These are phyloP conservation scores for Lasioglossum lativentre DNA, from an alignment of 2,888 invertebrate species.

Conservation along the genomic window DNA sequence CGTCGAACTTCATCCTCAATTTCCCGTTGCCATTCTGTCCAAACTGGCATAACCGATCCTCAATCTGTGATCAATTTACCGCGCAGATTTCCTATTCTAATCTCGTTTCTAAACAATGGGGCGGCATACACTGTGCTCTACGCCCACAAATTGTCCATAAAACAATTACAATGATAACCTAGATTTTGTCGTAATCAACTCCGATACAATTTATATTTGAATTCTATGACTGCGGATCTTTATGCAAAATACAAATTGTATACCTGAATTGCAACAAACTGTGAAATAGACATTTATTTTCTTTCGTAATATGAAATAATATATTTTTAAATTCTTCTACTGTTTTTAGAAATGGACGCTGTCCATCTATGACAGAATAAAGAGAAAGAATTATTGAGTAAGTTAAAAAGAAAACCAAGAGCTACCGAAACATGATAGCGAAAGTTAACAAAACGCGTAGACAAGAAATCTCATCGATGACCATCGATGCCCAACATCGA, in stretches of 20 bases:
- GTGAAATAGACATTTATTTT: no score
- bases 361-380: no score
- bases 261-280: background rate
- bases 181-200: background rate
- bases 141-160: background rate
- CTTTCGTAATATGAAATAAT: no score
- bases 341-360: no score
- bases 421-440: no score
- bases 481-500: no score
- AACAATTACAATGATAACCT: background rate
- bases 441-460: no score
- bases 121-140: background rate
- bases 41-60: slow-evolving; percentile 7
- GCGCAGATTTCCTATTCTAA: background rate
- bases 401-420: no score
- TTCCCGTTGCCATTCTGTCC: slow-evolving; percentile 5
- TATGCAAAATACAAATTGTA: background rate
- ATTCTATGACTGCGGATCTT: background rate
- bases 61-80: background rate
- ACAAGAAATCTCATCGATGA: no score
- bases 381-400: no score
- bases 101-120: background rate
- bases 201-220: background rate
- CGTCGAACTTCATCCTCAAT: slow-evolving; percentile 1
- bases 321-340: no score